Conservation (phyloP, 2,797 vertebrate species). For the Ciconia nigra region DNA sequence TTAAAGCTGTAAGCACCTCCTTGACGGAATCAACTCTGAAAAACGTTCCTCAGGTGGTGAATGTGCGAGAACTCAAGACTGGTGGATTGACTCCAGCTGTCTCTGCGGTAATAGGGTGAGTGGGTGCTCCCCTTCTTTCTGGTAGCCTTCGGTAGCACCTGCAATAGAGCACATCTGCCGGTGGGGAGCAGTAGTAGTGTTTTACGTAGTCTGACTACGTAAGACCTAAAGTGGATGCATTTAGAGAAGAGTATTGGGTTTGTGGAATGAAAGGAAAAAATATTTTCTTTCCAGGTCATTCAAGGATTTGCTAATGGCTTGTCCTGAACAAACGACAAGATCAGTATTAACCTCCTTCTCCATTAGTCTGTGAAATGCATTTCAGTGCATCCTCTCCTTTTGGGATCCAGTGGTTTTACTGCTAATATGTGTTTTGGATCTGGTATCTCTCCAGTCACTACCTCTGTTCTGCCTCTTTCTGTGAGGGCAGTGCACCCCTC, state of each 20-base stretch:
- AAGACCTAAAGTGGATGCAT: background rate
- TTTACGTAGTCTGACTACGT: background rate
- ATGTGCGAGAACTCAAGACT: conserved; percentile 87
- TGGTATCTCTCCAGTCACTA: background rate
- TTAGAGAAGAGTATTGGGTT: background rate
- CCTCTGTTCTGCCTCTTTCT: background rate
- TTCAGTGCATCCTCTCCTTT: background rate
- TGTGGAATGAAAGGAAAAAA: background rate
- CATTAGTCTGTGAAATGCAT: background rate
- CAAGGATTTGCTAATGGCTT: background rate
- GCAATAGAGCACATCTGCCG: background rate
- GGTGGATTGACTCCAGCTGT: conserved; percentile 65
- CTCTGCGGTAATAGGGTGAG: conserved; percentile 80
- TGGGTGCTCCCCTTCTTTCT: background rate
- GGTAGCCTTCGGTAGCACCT: background rate
- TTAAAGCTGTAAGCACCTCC: conserved; percentile 71
- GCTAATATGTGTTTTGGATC: background rate
- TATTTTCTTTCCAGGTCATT: background rate
- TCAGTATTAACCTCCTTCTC: background rate
- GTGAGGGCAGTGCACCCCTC: background rate
- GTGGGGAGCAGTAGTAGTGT: conserved; percentile 8
- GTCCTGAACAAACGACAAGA: background rate
- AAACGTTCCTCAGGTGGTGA: conserved; percentile 90
- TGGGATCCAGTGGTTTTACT: background rate
- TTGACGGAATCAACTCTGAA: conserved; percentile 91